Base-by-base conservation (phyloP, 1,140 invertebrate species). In the Oreohelix idahoensis region DNA sequence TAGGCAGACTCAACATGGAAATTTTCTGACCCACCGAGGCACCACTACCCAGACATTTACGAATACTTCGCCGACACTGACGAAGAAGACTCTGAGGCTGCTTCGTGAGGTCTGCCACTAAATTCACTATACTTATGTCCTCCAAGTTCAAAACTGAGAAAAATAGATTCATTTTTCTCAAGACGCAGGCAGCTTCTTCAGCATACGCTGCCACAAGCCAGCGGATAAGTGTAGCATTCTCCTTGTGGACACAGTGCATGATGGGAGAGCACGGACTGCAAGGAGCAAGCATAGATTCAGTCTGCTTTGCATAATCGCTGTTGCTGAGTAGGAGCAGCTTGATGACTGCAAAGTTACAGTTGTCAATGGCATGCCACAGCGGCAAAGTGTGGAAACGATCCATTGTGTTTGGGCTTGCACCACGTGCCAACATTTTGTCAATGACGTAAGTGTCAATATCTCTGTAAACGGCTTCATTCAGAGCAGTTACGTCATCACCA, bases 331-430 rank as follows among this genome's bases (percentile, higher is more conserved):
- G 79, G 17, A 91, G 78, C 1, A 90, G 81, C 71, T 87, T 89
- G 8, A 90, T 84, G 13, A 84, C 87, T 29, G 89, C 87, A 29
- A 85, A 75, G 70, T 89, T 86, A 29, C 78, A 74, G 32, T 84
- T 85, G 81, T 90, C 88, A 0, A 91, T 86, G 35, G 89, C 89
- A 84, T 89, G 89, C 89, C 89, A 90, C 10, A 91, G 83, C 1
- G 90, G 90, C 13, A 89, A 84, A 17, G 89, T 89, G 5, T 88
- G 87, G 17, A 85, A 86, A 77, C 88, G 88, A 83, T 91, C 90
- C 73, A 86, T 84, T 11, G 89, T 81, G 78, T 90, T 85, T 26
- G 89, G 87, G 84, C 89, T 83, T 0, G 89, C 88, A 15, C 87
- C 86, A 76, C 87, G 84, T 63, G 89, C 84, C 11, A 91, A 81